phyloP scores from a whole-genome alignment of 1,140 invertebrate species.

The Nephotettix cincticeps region DNA sequence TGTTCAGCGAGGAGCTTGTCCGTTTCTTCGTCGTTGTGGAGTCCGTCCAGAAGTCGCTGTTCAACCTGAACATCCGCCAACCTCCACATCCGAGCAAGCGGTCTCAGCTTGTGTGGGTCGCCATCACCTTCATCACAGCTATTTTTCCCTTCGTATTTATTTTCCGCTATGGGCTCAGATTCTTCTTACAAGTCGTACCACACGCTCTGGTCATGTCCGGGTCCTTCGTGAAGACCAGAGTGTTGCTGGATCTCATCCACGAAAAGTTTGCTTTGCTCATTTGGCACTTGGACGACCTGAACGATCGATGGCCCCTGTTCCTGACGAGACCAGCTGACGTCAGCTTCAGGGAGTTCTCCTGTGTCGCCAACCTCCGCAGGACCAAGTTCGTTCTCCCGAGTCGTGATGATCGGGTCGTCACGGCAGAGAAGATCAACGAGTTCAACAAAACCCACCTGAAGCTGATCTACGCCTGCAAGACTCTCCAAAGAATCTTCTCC shows the following conservation, averaged over 20 bases:
- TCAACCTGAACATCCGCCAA: neutral
- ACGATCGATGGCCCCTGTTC: neutral
- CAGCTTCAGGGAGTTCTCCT: neutral
- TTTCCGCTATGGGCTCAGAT: too few relatives aligned
- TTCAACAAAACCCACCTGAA: neutral
- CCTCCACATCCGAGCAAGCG: neutral
- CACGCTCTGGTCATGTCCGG: too few relatives aligned
- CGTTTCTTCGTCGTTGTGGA: neutral
- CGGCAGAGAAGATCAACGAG: neutral
- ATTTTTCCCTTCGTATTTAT: too few relatives aligned
- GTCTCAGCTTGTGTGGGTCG: neutral
- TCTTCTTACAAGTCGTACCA: too few relatives aligned
- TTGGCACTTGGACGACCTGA: slow-evolving; percentile 1
- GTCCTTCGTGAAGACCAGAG: neutral
- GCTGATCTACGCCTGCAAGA: neutral
- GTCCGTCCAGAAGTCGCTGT: neutral
- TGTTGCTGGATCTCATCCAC: neutral
- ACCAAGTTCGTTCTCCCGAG: neutral
- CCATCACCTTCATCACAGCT: neutral
- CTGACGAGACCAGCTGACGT: neutral
- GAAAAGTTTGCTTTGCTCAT: neutral
- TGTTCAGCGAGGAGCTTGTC: neutral
- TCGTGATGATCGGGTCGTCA: neutral
- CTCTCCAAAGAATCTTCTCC: neutral
- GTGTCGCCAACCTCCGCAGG: neutral